Evolutionary conservation across 2,888 invertebrate genomes (phyloP).

Genomic region (Nemotelus nigrinus): DNA sequence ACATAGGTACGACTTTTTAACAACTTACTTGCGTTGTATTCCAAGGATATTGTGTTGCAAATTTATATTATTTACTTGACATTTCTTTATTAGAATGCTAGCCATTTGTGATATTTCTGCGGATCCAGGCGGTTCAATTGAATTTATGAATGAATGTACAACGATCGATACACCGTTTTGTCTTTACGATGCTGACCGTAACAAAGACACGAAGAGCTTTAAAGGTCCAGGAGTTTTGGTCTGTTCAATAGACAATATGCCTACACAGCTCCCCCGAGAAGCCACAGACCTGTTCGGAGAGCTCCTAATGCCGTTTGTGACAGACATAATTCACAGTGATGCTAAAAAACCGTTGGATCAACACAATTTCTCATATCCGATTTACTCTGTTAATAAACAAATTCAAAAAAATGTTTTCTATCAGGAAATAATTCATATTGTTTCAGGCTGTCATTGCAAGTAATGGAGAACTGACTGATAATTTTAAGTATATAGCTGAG

Average conservation of each 20-base stretch:
- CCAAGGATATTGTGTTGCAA: neutral
- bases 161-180: constrained; percentile 99
- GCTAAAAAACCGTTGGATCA: constrained; percentile 81
- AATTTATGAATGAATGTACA: constrained; percentile 99
- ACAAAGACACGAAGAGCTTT: constrained; percentile 95
- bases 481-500: constrained; percentile 95
- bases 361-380: constrained; percentile 71
- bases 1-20: constrained; percentile 67
- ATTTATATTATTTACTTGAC: neutral
- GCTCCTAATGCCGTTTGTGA: constrained; percentile 85
- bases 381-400: constrained; percentile 59
- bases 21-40: neutral
- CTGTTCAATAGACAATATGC: constrained; percentile 99
- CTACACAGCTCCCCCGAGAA: constrained; percentile 96
- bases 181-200: constrained; percentile 98
- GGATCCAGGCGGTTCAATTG: constrained; percentile 97
- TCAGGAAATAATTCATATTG: constrained; percentile 9
- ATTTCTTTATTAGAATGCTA: constrained; percentile 73
- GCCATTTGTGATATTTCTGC: constrained; percentile 99
- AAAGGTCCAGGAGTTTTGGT: constrained; percentile 97
- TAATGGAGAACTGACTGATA: constrained; percentile 90
- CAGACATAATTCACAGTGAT: constrained; percentile 88
- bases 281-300: constrained; percentile 98
- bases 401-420: neutral
- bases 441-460: constrained; percentile 94